Conservation (phyloP, 2,113 vertebrate genomes). For the Tor tambroides region DNA sequence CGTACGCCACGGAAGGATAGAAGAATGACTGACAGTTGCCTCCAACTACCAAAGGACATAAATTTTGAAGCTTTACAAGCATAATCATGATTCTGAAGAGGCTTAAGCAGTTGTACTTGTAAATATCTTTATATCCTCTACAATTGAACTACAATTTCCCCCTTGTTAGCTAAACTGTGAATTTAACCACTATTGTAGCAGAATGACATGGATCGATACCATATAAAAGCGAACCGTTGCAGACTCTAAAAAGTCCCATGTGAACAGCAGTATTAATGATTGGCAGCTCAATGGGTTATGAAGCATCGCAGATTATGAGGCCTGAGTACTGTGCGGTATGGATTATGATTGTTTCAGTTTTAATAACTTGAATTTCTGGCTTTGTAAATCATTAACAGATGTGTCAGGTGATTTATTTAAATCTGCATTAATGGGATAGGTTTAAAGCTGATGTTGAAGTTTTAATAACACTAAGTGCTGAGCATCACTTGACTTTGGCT, state of each 20-base stretch:
- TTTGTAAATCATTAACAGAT: neutral
- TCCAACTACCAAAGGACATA: neutral
- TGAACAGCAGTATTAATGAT: neutral
- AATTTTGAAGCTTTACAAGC: neutral
- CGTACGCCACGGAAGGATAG: slow-evolving; percentile 71
- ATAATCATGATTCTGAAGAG: neutral
- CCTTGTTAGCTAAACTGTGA: neutral
- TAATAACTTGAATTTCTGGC: neutral
- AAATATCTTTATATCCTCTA: neutral
- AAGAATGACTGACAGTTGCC: slow-evolving; percentile 32
- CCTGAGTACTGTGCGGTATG: neutral
- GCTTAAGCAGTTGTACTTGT: neutral
- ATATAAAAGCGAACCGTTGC: neutral
- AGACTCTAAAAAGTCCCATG: neutral
- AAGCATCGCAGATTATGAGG: neutral
- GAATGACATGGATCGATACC: neutral
- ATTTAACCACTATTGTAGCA: neutral
- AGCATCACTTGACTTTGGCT: neutral
- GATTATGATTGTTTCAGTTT: neutral
- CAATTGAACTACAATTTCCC: neutral
- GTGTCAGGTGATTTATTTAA: neutral
- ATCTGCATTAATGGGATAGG: neutral
- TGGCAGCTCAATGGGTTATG: neutral
- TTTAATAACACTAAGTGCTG: slow-evolving; percentile 19
- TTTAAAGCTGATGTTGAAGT: neutral